Conservation (phyloP, 2,113 vertebrate genomes). For the Papio anubis region DNA sequence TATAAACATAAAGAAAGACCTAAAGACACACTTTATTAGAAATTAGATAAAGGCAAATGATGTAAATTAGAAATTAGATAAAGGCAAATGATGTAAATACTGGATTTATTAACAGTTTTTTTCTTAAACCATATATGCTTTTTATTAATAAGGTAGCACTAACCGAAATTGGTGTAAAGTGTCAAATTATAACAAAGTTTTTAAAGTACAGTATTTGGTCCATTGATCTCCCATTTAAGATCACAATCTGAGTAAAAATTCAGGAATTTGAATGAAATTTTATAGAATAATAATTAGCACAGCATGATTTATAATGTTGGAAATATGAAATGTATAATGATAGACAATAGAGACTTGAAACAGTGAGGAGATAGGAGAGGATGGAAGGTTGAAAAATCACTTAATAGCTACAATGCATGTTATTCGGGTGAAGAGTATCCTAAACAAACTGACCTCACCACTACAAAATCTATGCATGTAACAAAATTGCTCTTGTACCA, state of each 20-base stretch:
- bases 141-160: too few relatives aligned
- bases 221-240: neutral
- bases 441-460: too few relatives aligned
- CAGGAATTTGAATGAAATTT: neutral
- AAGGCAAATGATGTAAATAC: neutral
- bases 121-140: neutral
- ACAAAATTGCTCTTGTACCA: too few relatives aligned
- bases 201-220: neutral
- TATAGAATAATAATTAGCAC: neutral
- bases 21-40: neutral
- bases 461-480: too few relatives aligned
- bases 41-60: neutral
- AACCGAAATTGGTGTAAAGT: neutral
- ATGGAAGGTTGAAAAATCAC: too few relatives aligned
- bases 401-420: too few relatives aligned
- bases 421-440: too few relatives aligned
- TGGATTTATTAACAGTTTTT: neutral
- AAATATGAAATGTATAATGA: too few relatives aligned
- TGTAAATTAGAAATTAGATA: neutral
- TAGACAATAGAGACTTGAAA: too few relatives aligned
- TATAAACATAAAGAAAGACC: neutral
- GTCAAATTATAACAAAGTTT: neutral
- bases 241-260: neutral
- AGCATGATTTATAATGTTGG: neutral
- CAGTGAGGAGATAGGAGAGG: too few relatives aligned